Percentiles rank a stretch among this genome's conserved stretches.
Evolutionary conservation across 2,888 invertebrate genomes (phyloP).

Genomic region (Sinopyrophorus schimmeli): DNA sequence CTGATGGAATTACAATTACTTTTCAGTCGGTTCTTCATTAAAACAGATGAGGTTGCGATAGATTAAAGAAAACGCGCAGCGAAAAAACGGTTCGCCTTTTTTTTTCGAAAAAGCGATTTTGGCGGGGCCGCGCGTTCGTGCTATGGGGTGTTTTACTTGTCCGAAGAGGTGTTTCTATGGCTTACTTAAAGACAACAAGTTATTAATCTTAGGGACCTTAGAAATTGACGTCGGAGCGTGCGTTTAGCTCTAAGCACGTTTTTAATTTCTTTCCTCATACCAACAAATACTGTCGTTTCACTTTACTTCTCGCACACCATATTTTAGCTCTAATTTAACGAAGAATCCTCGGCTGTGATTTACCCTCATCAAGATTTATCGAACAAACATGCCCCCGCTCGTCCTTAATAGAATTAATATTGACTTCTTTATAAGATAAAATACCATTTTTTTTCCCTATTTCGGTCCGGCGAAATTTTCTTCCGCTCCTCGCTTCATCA

Average conservation of each 20-base stretch:
- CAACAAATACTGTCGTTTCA: slow-evolving; percentile 53
- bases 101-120: slow-evolving; percentile 3
- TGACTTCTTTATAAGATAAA: slow-evolving; percentile 9
- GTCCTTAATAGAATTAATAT: slow-evolving; percentile 22
- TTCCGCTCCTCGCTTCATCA: slow-evolving; percentile 4
- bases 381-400: slow-evolving; percentile 33
- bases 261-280: slow-evolving; percentile 52
- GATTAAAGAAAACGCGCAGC: slow-evolving; percentile 1
- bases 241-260: slow-evolving; percentile 51
- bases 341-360: slow-evolving; percentile 54
- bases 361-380: slow-evolving; percentile 55
- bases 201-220: slow-evolving; percentile 30
- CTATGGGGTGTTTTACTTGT: slow-evolving; percentile 9
- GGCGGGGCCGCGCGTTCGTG: too few species aligned
- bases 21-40: slow-evolving; percentile 24
- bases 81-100: background rate
- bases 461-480: background rate
- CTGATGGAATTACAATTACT: slow-evolving; percentile 34
- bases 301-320: slow-evolving; percentile 49
- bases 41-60: slow-evolving; percentile 20
- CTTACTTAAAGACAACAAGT: slow-evolving; percentile 28
- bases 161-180: slow-evolving; percentile 21
- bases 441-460: background rate
- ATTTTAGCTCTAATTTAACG: slow-evolving; percentile 54
- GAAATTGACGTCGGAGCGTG: slow-evolving; percentile 36